These are phyloP conservation scores for Mugil cephalus DNA, from an alignment of 2,113 vertebrate species.

Conservation along the genomic window DNA sequence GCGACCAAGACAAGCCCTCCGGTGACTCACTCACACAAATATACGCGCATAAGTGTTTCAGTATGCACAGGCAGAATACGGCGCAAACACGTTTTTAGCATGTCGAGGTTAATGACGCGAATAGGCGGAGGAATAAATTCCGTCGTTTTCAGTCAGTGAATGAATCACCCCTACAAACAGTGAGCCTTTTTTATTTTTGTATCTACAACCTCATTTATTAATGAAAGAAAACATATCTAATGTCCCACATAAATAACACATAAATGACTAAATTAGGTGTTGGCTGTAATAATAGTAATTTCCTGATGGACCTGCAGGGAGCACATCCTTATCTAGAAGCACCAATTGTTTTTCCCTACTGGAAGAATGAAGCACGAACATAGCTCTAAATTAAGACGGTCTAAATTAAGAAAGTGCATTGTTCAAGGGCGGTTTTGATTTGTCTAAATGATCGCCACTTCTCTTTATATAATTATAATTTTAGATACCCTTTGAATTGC, in stretches of 20 bases:
- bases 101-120: constrained; percentile 49
- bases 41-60: background rate
- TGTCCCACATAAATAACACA: background rate
- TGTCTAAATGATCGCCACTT: no score
- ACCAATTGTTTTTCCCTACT: constrained; percentile 3
- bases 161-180: constrained; percentile 9
- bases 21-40: constrained; percentile 81
- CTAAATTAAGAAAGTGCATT: no score
- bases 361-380: background rate
- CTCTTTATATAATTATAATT: no score
- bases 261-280: constrained; percentile 28
- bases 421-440: no score
- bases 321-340: constrained; percentile 14
- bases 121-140: constrained; percentile 34
- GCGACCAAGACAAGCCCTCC: constrained; percentile 93
- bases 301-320: constrained; percentile 25
- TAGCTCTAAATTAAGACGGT: background rate
- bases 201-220: constrained; percentile 12
- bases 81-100: constrained; percentile 9
- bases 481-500: no score
- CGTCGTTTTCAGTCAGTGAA: constrained; percentile 27
- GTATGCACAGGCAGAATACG: background rate
- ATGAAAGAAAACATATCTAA: constrained; percentile 18
- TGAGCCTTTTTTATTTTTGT: constrained; percentile 20
- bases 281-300: constrained; percentile 22